Evolutionary conservation across 2,888 invertebrate genomes (phyloP).

Genomic region (Volucella inflata): DNA sequence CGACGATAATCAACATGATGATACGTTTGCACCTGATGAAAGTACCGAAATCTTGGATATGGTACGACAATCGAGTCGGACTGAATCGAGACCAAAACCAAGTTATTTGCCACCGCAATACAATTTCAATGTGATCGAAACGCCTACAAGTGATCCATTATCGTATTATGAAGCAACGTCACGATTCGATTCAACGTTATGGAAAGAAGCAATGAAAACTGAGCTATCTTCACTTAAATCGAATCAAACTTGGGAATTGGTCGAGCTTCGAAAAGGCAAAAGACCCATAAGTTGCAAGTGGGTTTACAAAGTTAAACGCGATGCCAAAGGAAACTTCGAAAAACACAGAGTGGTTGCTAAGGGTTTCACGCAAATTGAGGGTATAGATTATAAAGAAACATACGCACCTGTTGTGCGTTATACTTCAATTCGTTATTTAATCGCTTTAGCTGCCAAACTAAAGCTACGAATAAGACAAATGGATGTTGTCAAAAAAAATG

Average conservation of each 20-base stretch:
- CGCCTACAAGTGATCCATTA: background rate
- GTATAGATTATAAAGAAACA: constrained; percentile 29
- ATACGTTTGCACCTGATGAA: background rate
- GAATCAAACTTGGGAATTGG: constrained; percentile 3
- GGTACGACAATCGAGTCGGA: constrained; percentile 4
- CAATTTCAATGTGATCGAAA: background rate
- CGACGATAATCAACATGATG: too few species aligned
- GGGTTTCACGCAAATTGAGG: constrained; percentile 21
- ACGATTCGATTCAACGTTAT: background rate
- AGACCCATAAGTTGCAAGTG: constrained; percentile 1
- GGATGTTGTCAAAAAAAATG: too few species aligned
- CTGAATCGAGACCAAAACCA: constrained; percentile 10
- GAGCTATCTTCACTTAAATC: constrained; percentile 8
- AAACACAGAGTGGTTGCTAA: constrained; percentile 24
- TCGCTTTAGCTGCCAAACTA: too few species aligned
- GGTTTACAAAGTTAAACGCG: constrained; percentile 20
- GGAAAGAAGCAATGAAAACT: constrained; percentile 6
- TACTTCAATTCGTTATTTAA: too few species aligned
- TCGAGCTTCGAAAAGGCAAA: constrained; percentile 1
- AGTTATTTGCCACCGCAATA: constrained; percentile 5
- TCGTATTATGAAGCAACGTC: too few species aligned
- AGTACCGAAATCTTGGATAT: background rate
- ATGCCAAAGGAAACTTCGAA: background rate
- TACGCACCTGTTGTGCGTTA: constrained; percentile 15
- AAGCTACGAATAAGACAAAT: too few species aligned